A percentile compares a stretch with the other conserved stretches of the same genome.
These are phyloP conservation scores for Ctenomys sociabilis DNA, from an alignment of 2,113 vertebrate genomes.

Conservation along the genomic window DNA sequence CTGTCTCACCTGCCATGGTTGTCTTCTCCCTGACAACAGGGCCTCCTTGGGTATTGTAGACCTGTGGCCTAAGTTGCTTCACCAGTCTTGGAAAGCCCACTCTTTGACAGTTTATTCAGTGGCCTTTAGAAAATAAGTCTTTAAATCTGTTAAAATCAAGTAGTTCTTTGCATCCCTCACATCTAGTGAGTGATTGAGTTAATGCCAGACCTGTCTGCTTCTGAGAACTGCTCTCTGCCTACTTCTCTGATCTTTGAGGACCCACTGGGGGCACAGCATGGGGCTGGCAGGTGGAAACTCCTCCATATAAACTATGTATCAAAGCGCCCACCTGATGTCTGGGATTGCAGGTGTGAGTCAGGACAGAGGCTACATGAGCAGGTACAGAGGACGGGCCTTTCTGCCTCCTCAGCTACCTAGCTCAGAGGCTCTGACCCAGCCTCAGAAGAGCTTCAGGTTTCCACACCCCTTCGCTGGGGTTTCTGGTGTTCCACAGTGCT, in stretches of 20 bases:
- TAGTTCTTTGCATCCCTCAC: neutral
- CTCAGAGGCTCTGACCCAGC: neutral
- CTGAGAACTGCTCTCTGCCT: neutral
- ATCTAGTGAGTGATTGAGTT: neutral
- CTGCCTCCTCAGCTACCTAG: neutral
- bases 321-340: neutral
- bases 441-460: neutral
- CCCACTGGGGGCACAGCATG: accelerated
- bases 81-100: neutral
- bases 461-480: neutral
- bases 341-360: neutral
- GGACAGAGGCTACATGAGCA: neutral
- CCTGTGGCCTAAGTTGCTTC: neutral
- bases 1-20: neutral
- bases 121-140: neutral
- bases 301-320: neutral
- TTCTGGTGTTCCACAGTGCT: neutral
- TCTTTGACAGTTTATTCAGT: neutral
- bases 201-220: neutral
- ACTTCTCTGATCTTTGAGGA: neutral
- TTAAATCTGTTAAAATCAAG: neutral
- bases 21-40: too few relatives aligned
- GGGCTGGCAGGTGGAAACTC: neutral
- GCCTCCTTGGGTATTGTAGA: neutral
- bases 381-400: neutral